Percentiles rank a stretch among this genome's conserved stretches.
Conservation (phyloP, 2,888 invertebrate genomes). For the Myopa tessellatipennis region DNA sequence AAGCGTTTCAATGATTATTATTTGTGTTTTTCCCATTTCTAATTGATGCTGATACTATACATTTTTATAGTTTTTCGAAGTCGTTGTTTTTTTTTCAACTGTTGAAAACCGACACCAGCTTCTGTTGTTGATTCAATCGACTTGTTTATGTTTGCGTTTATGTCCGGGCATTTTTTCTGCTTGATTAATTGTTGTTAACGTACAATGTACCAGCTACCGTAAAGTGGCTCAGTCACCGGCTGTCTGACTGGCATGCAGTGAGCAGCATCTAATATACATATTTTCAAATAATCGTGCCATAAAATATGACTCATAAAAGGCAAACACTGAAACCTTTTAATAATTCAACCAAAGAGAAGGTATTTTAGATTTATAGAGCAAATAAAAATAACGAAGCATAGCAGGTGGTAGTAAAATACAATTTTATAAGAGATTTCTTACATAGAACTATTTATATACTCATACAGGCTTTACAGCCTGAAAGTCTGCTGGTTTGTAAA, state of each 20-base stretch:
- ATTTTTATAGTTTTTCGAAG: too few species aligned
- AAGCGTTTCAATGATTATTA: too few species aligned
- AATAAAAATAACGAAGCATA: too few species aligned
- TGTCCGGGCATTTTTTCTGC: conserved; percentile 9
- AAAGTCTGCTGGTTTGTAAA: too few species aligned
- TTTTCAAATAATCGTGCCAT: neutral
- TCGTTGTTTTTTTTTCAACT: neutral
- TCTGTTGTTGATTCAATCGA: conserved; percentile 19
- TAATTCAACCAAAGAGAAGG: neutral
- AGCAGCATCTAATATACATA: neutral
- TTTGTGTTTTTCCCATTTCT: too few species aligned
- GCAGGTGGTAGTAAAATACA: too few species aligned
- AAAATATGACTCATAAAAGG: conserved; percentile 5
- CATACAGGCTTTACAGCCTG: too few species aligned
- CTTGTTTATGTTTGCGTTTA: conserved; percentile 28
- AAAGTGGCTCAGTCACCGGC: neutral
- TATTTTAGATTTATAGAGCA: neutral
- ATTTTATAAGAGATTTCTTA: too few species aligned
- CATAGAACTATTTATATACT: too few species aligned
- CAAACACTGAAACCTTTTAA: neutral
- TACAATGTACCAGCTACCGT: neutral
- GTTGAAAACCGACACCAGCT: conserved; percentile 33
- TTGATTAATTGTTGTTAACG: conserved; percentile 24
- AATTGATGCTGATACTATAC: too few species aligned
- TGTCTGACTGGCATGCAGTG: neutral